phyloP scores from a whole-genome alignment of 2,113 vertebrate genomes.

The Daboia siamensis region DNA sequence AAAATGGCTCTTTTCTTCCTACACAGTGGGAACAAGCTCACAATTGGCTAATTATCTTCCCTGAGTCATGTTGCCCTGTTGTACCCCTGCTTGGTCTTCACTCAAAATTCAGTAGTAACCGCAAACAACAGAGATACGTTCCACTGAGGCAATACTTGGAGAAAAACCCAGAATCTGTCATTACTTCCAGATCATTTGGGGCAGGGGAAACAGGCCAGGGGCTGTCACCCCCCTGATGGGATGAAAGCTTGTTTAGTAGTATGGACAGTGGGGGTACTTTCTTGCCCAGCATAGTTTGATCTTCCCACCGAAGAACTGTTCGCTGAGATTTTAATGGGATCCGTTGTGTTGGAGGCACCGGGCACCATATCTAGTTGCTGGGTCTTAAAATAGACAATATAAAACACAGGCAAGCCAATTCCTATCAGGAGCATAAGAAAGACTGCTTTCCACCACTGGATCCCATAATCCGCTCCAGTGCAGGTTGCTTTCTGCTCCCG shows the following conservation, averaged over 20 bases:
- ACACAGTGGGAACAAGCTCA: no score
- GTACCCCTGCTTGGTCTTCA: background rate
- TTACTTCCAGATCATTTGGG: fast-evolving
- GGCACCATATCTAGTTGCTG: conserved; percentile 61
- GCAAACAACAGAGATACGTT: background rate
- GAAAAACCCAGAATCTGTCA: background rate
- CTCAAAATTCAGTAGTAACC: background rate
- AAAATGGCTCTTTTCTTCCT: background rate
- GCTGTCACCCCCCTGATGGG: background rate
- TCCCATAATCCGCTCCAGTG: conserved; percentile 83
- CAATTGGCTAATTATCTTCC: no score
- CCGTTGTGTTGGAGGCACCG: conserved; percentile 45
- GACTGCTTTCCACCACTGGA: conserved; percentile 95
- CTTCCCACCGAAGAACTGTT: conserved; percentile 17
- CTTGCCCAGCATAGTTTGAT: no score
- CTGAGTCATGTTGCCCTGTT: background rate
- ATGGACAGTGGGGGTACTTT: background rate
- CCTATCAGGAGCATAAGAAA: conserved; percentile 89
- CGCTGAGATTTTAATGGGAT: conserved; percentile 35
- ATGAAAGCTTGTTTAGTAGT: background rate
- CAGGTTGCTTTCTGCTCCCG: background rate
- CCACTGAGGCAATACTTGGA: background rate
- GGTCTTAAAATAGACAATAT: conserved; percentile 89
- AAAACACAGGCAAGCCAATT: conserved; percentile 88
- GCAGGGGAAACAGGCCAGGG: fast-evolving